Percentiles rank a stretch among this genome's conserved stretches.
These are phyloP conservation scores for Calosoma granatense DNA, from an alignment of 1,140 invertebrate species.

Conservation along the genomic window DNA sequence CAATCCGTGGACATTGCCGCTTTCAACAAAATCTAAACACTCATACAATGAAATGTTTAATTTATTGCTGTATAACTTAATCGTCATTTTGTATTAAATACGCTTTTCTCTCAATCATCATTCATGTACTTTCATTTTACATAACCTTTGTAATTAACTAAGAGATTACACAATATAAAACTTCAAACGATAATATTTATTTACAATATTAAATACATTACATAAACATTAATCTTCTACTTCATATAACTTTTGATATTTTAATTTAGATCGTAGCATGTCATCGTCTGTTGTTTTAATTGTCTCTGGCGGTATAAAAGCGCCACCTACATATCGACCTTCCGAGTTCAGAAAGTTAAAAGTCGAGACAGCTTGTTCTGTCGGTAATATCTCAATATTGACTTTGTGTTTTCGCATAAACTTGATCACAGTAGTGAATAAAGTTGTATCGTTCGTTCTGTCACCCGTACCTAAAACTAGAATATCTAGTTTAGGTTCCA, in stretches of 20 bases:
- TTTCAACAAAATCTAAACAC: slow-evolving; percentile 95
- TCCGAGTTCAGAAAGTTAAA: slow-evolving; percentile 80
- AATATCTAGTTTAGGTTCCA: slow-evolving; percentile 80
- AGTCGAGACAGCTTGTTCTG: slow-evolving; percentile 64
- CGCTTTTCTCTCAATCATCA: too few species aligned
- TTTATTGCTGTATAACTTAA: too few species aligned
- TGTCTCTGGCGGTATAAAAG: slow-evolving; percentile 59
- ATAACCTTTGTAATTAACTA: too few species aligned
- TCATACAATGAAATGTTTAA: too few species aligned
- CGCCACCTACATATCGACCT: slow-evolving; percentile 61
- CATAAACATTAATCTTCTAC: slow-evolving; percentile 20
- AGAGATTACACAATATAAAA: too few species aligned
- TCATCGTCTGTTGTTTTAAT: slow-evolving; percentile 37
- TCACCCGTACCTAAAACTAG: slow-evolving; percentile 68
- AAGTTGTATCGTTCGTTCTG: slow-evolving; percentile 28
- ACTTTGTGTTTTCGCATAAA: slow-evolving; percentile 48
- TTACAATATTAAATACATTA: neutral
- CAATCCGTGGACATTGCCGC: slow-evolving; percentile 94
- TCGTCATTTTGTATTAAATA: too few species aligned
- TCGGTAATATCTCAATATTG: slow-evolving; percentile 60
- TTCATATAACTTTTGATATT: slow-evolving; percentile 37
- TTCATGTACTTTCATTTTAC: too few species aligned
- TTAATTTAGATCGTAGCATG: slow-evolving; percentile 34
- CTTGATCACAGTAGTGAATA: slow-evolving; percentile 36
- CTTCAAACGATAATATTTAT: too few species aligned